phyloP scores from a whole-genome alignment of 2,888 invertebrate genomes.

The Diadromus collaris region DNA sequence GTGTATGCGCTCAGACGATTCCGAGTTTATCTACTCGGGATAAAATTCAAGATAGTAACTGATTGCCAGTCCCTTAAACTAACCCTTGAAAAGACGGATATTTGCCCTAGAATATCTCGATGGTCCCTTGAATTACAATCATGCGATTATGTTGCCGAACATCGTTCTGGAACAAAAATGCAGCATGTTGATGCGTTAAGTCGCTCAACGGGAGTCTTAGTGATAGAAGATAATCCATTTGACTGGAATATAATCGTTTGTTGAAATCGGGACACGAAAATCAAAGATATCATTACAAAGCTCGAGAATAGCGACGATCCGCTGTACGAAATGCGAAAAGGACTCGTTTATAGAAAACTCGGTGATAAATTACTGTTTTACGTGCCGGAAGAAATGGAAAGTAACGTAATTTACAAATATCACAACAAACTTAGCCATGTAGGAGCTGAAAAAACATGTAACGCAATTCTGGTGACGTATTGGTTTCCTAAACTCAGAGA shows the following conservation, averaged over 20 bases:
- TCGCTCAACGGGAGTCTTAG: slow-evolving; percentile 34
- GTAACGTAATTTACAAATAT: slow-evolving; percentile 53
- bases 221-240: slow-evolving; percentile 58
- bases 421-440: slow-evolving; percentile 63
- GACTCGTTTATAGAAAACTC: slow-evolving; percentile 60
- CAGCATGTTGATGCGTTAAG: slow-evolving; percentile 69
- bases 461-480: slow-evolving; percentile 49
- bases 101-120: slow-evolving; percentile 69
- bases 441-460: slow-evolving; percentile 57
- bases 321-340: slow-evolving; percentile 60
- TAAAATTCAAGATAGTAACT: slow-evolving; percentile 68
- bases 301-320: slow-evolving; percentile 47
- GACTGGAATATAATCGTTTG: slow-evolving; percentile 54
- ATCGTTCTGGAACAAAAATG: slow-evolving; percentile 65
- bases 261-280: slow-evolving; percentile 45
- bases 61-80: slow-evolving; percentile 68
- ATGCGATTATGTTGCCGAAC: slow-evolving; percentile 65
- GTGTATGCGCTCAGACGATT: slow-evolving; percentile 67
- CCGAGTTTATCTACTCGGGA: slow-evolving; percentile 63
- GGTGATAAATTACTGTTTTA: slow-evolving; percentile 56
- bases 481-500: slow-evolving; percentile 57
- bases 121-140: slow-evolving; percentile 69
- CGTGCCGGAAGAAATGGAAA: slow-evolving; percentile 59
- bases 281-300: slow-evolving; percentile 36
- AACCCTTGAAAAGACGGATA: slow-evolving; percentile 68